Base-by-base conservation (phyloP, 2,888 invertebrate species). In the Artemia sp. region DNA sequence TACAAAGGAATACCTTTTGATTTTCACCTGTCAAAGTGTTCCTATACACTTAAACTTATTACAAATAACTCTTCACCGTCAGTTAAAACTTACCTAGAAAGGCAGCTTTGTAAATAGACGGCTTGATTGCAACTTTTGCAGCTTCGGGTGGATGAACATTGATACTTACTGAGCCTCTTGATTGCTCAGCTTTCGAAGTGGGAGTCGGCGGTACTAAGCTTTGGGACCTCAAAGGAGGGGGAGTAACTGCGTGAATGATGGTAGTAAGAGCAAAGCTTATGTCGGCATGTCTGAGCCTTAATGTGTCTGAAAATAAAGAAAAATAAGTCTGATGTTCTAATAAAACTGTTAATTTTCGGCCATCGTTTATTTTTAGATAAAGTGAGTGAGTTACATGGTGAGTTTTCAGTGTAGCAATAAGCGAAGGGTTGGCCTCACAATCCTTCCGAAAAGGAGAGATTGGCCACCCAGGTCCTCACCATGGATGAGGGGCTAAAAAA, bases 241-340 rank as follows among this genome's bases (percentile, higher is more conserved):
- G 80, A 78, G 85, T 86, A 77, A 96, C 85, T 11, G 95, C 90
- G 78, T 89, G 90, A 51, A 96, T 82, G 12, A 96, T 88, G 51
- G 93, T 86, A 4, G 89, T 91, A 72, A 98, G 82, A 69, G 93
- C 85, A 80, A 92, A 97, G 73, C 87, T 86, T 19, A 98, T 89
- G 78, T 98, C 96, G 14, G 86, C 85, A 76, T 89, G 89, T 70
- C 92, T 85, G 76, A 98, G 84, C 74, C 89, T 88, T 1, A 93
- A 90, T 58, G 92, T 88, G 77, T 95, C 94, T 88, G 80, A 72
- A 79, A 82, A 74, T 73, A 72, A 71, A 72, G 73, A 19, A 73
- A 72, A 71, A 74, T 74, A 68, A 64, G 9, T 64, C 1, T 19
- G 8, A 38, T 38, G 38, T 6, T 38, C 38, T 38, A 38, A 38